Evolutionary conservation across 1,140 invertebrate genomes (phyloP), one percentile per base, ranked within the genome.

Genomic region (Cydia strobilella): DNA sequence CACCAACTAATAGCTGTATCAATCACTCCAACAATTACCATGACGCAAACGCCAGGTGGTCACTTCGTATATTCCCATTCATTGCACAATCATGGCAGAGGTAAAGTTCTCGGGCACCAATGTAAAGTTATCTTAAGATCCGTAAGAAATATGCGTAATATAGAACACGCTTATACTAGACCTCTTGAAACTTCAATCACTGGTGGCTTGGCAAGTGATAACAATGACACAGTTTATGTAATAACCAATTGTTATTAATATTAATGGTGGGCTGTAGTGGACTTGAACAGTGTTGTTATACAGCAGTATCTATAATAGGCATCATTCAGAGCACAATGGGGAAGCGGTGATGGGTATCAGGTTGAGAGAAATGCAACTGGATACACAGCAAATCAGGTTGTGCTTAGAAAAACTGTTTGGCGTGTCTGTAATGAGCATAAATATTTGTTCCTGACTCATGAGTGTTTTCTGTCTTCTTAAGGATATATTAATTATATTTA

Each of bases 1-100:
- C 65, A 69, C 65, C 65, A 69, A 39, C 51, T 79, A 82, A 80
- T 80, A 72, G 63, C 75, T 73, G 76, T 75, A 80, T 82, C 81
- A 82, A 82, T 83, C 80, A 83, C 76, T 23, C 15, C 63, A 78
- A 83, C 80, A 81, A 83, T 83, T 78, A 83, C 27, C 75, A 25
- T 78, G 80, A 80, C 77, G 74, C 77, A 79, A 79, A 80, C 76
- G 35, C 81, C 82, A 84, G 82, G 81, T 84, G 82, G 81, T 66
- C 79, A 69, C 54, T 59, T 23, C 20, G 20, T 10, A 23, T 59
- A 59, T 23, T 59, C 20, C 54, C 10, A 12, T 59, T 59, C 18
- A 23, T 23, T 10, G 20, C 18, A 7, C 2, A 2, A 59, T 20
- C 9, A 18, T 0, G 12, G 51, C 51, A 3, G 5, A 5, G 7